Evolutionary conservation across 2,113 vertebrate species (phyloP).

Genomic region (Leiothrix lutea): DNA sequence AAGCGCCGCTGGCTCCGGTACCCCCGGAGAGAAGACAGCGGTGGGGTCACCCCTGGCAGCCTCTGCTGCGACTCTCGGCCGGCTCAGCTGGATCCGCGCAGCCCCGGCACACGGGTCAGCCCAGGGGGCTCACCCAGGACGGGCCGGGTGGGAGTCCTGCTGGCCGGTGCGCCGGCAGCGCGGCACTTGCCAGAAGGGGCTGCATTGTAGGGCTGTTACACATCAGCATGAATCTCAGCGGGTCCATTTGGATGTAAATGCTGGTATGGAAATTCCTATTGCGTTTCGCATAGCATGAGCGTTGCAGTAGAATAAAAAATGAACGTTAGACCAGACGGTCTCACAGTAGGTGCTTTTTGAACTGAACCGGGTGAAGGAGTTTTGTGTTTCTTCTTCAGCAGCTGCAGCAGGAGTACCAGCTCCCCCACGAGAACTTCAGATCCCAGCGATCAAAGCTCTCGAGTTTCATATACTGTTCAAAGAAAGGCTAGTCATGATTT

Average conservation of each 20-base stretch:
- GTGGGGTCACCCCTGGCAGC: not conserved
- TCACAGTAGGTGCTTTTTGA: constrained; percentile 52
- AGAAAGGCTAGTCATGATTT: not conserved
- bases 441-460: constrained; percentile 39
- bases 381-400: constrained; percentile 42
- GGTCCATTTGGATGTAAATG: constrained; percentile 48
- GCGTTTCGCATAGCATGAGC: constrained; percentile 17
- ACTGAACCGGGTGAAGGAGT: constrained; percentile 1
- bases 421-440: constrained; percentile 34
- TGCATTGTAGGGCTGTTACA: not conserved
- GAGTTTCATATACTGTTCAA: constrained; percentile 18
- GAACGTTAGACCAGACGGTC: constrained; percentile 42
- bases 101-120: not conserved
- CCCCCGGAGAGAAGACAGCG: not conserved
- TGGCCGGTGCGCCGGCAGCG: not conserved
- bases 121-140: not conserved
- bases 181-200: not conserved
- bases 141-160: not conserved
- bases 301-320: constrained; percentile 41
- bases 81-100: not conserved
- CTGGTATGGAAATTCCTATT: constrained; percentile 42
- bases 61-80: not conserved
- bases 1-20: not conserved
- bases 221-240: not conserved
- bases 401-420: constrained; percentile 23